Conservation (phyloP, 2,888 invertebrate species). For the Watsonalla cultraria region DNA sequence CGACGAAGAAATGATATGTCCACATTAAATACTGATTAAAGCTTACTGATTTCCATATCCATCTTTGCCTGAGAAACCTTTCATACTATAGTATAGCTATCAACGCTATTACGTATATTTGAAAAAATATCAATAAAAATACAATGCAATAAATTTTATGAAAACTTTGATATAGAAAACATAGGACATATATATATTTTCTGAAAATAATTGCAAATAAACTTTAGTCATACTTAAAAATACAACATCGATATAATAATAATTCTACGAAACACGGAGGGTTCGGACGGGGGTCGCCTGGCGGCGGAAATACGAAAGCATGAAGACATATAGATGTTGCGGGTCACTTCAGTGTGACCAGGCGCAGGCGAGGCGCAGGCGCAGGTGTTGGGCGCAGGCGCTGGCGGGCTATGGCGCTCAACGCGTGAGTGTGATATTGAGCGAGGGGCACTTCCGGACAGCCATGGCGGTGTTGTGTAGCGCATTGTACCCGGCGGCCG, state of each 20-base stretch:
- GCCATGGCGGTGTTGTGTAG: conserved; percentile 74
- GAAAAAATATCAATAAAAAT: too few relatives aligned
- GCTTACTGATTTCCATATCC: conserved; percentile 40
- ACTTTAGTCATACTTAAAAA: conserved; percentile 30
- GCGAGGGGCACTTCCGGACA: conserved; percentile 87
- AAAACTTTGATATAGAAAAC: conserved; percentile 27
- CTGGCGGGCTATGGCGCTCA: conserved; percentile 30
- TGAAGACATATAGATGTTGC: background rate
- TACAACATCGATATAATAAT: conserved; percentile 48
- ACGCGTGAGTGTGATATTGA: conserved; percentile 84
- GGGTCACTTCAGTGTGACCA: background rate
- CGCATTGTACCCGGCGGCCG: conserved; percentile 76
- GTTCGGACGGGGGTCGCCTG: conserved; percentile 44
- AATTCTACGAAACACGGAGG: conserved; percentile 50
- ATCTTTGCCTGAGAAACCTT: background rate
- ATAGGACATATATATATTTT: conserved; percentile 22
- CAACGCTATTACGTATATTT: background rate
- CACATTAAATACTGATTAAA: conserved; percentile 56
- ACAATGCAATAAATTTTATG: conserved; percentile 5
- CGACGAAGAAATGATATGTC: conserved; percentile 50
- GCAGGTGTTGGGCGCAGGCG: too few relatives aligned
- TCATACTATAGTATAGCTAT: background rate
- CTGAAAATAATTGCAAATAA: conserved; percentile 46
- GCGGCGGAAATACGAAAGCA: conserved; percentile 15
- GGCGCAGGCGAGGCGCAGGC: background rate